phyloP scores from a whole-genome alignment of 2,113 vertebrate species.

The Leucoraja erinaceus region DNA sequence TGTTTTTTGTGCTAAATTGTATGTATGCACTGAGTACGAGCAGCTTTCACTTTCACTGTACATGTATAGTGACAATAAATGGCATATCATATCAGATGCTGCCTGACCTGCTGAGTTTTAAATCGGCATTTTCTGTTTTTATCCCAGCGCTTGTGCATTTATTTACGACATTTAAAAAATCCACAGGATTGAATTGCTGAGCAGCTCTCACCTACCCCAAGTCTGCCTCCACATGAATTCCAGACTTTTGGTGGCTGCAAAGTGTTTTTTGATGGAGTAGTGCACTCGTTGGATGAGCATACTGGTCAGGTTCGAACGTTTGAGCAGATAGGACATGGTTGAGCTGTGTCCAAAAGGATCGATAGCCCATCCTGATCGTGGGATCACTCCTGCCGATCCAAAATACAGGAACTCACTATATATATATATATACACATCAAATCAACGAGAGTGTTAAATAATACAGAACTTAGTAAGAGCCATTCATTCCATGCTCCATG shows the following conservation, averaged over 20 bases:
- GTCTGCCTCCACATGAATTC: constrained; percentile 98
- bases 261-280: constrained; percentile 94
- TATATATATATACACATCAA: background rate
- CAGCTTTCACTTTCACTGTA: too few relatives aligned
- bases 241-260: constrained; percentile 77
- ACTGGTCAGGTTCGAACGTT: constrained; percentile 82
- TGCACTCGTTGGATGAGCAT: constrained; percentile 97
- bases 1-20: too few relatives aligned
- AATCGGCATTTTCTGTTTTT: too few relatives aligned
- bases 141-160: background rate
- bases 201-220: constrained; percentile 67
- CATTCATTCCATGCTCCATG: background rate
- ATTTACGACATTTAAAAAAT: background rate
- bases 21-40: too few relatives aligned
- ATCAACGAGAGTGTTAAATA: background rate
- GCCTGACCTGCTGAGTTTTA: too few relatives aligned
- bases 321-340: constrained; percentile 89
- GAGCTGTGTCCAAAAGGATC: constrained; percentile 93
- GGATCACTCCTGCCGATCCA: constrained; percentile 62
- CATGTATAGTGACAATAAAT: too few relatives aligned
- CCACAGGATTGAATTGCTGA: background rate
- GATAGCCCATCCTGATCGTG: constrained; percentile 82
- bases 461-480: background rate
- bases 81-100: too few relatives aligned
- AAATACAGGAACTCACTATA: background rate